These are phyloP conservation scores for Sorex araneus DNA, from an alignment of 2,113 vertebrate genomes.

Conservation along the genomic window DNA sequence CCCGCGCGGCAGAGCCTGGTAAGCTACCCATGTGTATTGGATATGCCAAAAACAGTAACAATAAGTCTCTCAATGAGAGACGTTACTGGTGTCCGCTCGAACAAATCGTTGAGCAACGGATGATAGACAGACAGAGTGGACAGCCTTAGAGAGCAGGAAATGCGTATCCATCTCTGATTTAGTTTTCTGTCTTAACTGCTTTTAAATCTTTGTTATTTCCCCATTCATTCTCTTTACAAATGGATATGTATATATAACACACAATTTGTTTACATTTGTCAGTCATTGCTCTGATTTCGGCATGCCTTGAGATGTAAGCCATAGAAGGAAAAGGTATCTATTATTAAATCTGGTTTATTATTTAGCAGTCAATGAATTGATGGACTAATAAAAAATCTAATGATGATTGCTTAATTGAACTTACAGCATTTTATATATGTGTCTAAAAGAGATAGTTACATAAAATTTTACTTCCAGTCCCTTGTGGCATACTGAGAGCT, in stretches of 20 bases:
- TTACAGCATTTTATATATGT: conserved; percentile 57
- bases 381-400: conserved; percentile 40
- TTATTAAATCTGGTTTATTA: conserved; percentile 55
- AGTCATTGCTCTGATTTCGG: not conserved
- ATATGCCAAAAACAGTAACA: too few species aligned
- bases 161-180: too few species aligned
- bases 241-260: not conserved
- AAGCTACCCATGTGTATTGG: too few species aligned
- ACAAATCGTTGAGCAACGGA: too few species aligned
- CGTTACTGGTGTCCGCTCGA: too few species aligned
- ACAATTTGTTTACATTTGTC: conserved; percentile 1
- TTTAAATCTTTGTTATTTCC: conserved; percentile 11
- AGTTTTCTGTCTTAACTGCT: not conserved
- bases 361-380: conserved; percentile 50
- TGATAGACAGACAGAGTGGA: too few species aligned
- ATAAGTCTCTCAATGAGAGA: too few species aligned
- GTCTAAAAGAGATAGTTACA: conserved; percentile 30
- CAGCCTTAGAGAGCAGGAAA: not conserved
- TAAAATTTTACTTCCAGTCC: conserved; percentile 55
- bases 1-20: too few species aligned
- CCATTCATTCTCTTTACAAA: conserved; percentile 19
- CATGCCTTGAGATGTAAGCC: not conserved
- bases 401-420: conserved; percentile 51
- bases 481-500: conserved; percentile 32
- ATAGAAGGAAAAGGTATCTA: conserved; percentile 32